Base-by-base conservation (phyloP, 2,888 invertebrate genomes). In the Melinopterus prodromus region DNA sequence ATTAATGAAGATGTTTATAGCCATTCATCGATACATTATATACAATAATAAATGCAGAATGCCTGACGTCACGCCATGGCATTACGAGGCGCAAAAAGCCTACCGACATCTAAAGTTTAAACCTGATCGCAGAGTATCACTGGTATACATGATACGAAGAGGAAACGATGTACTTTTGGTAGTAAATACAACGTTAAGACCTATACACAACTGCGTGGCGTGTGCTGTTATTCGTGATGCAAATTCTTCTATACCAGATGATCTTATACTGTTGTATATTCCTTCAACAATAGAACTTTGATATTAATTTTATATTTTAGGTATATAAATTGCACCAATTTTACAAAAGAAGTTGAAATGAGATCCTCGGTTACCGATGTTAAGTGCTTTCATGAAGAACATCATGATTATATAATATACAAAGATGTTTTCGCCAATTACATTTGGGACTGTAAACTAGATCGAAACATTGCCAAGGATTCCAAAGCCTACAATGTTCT, bases 401-500 rank as follows among this genome's bases (percentile, higher is more conserved):
- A 53, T 53, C 53, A 12, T 53, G 53, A 53, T 53, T 53, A 53
- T 53, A 12, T 12, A 9, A 53, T 53, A 7, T 53, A 3, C 53
- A 53, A 53, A 53, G 53, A 53, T 4, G 53, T 53, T 1, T 53
- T 53, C 12, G 53, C 53, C 53, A 53, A 53, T 53, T 53, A 53
- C 53, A 53, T 53, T 53, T 53, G 53, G 53, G 5, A 53, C 53
- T 12, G 9, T 53, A 53, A 4, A 53, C 9, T 9, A 53, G 1
- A 9, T 53, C 53, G 53, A 53, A 53, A 53, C 9, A 53, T 53
- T 7, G 7, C 53, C 53, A 53, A 53, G 12, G 53, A 53, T 53
- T 53, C 53, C 53, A 74, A 74, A 74, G 36, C 26, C 6, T 88
- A 93, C 16, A 95, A 93, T 86, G 93, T 97, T 0, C 88, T 97